Percentiles rank a stretch among this genome's conserved stretches.
Conservation (phyloP, 2,113 vertebrate species). For the Brachirus orientalis region DNA sequence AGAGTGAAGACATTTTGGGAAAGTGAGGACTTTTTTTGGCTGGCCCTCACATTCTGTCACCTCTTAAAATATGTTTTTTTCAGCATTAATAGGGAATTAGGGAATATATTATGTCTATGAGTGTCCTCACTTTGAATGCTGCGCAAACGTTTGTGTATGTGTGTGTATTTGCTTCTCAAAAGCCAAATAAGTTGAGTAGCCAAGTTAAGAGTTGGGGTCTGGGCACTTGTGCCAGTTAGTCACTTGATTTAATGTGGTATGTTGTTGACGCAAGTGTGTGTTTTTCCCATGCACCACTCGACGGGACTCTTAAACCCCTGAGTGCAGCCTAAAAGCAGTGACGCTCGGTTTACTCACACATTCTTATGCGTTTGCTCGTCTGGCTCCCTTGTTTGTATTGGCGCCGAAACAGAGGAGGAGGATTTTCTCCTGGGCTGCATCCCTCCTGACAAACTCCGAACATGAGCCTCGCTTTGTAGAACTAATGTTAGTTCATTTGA, state of each 20-base stretch:
- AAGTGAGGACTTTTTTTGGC: too few relatives aligned
- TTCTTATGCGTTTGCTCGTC: slow-evolving; percentile 56
- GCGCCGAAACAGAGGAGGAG: slow-evolving; percentile 35
- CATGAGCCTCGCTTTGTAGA: slow-evolving; percentile 46
- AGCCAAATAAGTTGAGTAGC: neutral
- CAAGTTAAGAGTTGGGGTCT: slow-evolving; percentile 4
- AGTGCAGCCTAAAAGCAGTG: slow-evolving; percentile 50
- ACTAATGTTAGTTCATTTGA: slow-evolving; percentile 41
- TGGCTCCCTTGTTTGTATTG: slow-evolving; percentile 61
- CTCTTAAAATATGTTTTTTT: too few relatives aligned
- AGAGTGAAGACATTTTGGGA: too few relatives aligned
- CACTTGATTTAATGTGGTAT: slow-evolving; percentile 57
- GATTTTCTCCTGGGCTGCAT: slow-evolving; percentile 31
- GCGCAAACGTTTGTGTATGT: neutral
- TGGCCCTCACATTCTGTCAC: too few relatives aligned
- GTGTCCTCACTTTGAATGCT: too few relatives aligned
- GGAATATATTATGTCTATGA: too few relatives aligned
- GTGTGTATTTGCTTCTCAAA: neutral
- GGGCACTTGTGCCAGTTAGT: slow-evolving; percentile 26
- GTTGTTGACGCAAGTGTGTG: slow-evolving; percentile 44
- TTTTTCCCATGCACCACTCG: slow-evolving; percentile 64
- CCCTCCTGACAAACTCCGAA: slow-evolving; percentile 45
- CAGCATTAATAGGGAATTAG: too few relatives aligned
- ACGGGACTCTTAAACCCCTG: slow-evolving; percentile 45
- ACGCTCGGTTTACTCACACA: slow-evolving; percentile 47